A percentile compares a stretch with the other conserved stretches of the same genome.
Conservation (phyloP, 2,888 invertebrate species). For the Ornithoptera priamus region DNA sequence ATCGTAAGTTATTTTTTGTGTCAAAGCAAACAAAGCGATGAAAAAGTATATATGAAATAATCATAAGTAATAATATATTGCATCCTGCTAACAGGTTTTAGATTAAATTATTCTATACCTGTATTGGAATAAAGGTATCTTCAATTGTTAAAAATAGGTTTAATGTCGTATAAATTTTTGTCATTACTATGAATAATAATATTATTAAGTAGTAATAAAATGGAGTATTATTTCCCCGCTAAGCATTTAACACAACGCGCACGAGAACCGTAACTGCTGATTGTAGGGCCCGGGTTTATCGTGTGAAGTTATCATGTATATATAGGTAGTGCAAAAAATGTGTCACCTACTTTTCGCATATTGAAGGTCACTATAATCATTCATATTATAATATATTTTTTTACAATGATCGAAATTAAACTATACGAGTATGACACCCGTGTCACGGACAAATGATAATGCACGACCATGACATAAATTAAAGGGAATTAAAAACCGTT, state of each 20-base stretch:
- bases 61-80: neutral
- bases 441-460: conserved; percentile 66
- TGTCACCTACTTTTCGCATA: conserved; percentile 72
- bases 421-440: conserved; percentile 44
- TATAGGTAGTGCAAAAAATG: conserved; percentile 41
- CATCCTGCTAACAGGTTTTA: neutral
- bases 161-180: neutral
- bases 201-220: neutral
- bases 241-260: conserved; percentile 19
- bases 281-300: conserved; percentile 42
- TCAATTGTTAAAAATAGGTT: too few relatives aligned
- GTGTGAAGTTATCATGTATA: conserved; percentile 35
- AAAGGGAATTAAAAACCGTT: conserved; percentile 24
- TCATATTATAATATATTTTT: conserved; percentile 49
- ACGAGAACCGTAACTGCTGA: conserved; percentile 29
- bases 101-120: too few relatives aligned
- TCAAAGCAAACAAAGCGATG: neutral
- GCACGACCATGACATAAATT: conserved; percentile 42
- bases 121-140: too few relatives aligned
- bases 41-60: neutral
- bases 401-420: conserved; percentile 55
- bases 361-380: conserved; percentile 69
- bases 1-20: too few relatives aligned
- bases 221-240: neutral
- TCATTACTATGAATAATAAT: neutral